Evolutionary conservation across 2,888 invertebrate species (phyloP), one percentile per base, ranked within the genome.

Genomic region (Urechis unicinctus): DNA sequence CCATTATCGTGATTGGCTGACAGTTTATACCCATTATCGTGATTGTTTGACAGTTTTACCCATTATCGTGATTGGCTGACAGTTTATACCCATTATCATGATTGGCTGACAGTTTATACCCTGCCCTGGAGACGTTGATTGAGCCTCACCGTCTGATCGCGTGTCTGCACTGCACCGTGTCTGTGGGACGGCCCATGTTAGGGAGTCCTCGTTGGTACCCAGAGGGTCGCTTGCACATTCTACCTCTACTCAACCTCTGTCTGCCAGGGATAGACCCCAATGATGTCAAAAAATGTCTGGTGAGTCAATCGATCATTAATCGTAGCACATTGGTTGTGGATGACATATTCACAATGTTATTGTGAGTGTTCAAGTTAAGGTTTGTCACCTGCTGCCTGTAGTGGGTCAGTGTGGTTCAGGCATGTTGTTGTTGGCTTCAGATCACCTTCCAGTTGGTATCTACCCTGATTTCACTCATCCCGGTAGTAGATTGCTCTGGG

Each of bases 181-280:
- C 74, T 2, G 75, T 78, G n/a, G 65, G 73, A 2, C 67, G 80
- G 24, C 71, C 78, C 9, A 71, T 81, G 70, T 66, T 80, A 86
- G 75, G 81, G 86, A 62, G 67, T 21, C 61, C 63, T 3, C 66
- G 69, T 47, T 67, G 68, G 63, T 76, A 68, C 60, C 72, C 72
- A 3, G 89, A 88, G 72, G 91, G 91, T 0, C 87, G 88, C 3
- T 60, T 65, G 9, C 89, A 91, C 68, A 85, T 91, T 0, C 81
- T 94, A 22, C 89, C 91, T 0, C 80, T 94, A 28, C 80, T 94
- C 17, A 83, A 88, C 72, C 85, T 87, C 0, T 82, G 88, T 0
- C 79, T 95, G 22, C 93, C 94, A 0, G 93, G 91, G 17, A 86
- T 95, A 45, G 94, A 94, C 75, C 86, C 90, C 0, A 94, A 94